Conservation (phyloP, 64 coral and sea anemone species). For the Hydrozoanthus tunicans region DNA sequence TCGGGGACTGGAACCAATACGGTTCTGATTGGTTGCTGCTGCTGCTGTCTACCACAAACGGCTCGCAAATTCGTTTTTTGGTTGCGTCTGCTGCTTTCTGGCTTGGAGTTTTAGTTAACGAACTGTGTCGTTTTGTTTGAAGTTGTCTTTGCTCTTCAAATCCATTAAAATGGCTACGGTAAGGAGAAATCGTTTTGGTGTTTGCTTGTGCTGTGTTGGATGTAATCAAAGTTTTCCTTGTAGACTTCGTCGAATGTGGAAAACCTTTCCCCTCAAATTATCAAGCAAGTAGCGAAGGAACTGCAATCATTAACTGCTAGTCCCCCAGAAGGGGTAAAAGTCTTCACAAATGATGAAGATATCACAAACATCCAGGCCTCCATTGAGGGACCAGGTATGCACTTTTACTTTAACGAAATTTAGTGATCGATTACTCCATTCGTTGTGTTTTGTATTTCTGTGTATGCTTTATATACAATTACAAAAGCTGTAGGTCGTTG, state of each 20-base stretch:
- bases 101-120: not conserved
- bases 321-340: constrained; percentile 96
- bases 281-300: constrained; percentile 98
- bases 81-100: not conserved
- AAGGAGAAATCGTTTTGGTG: not conserved
- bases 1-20: not conserved
- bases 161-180: constrained; percentile 50
- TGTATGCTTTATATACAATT: not conserved
- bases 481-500: not conserved
- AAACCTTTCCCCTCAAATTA: constrained; percentile 98
- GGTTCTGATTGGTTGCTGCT: constrained; percentile 38
- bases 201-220: not conserved
- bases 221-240: constrained; percentile 30
- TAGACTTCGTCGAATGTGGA: constrained; percentile 92
- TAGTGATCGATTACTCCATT: not conserved
- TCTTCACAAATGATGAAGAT: constrained; percentile 95
- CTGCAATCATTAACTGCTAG: constrained; percentile 74
- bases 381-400: constrained; percentile 95
- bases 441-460: too few relatives aligned
- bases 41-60: constrained; percentile 50
- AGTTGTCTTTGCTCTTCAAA: constrained; percentile 6
- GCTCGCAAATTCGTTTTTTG: constrained; percentile 55
- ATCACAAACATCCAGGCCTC: constrained; percentile 98
- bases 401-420: not conserved
- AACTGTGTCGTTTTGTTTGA: constrained; percentile 33